Percentiles rank a stretch among this genome's conserved stretches.
Evolutionary conservation across 2,797 vertebrate genomes (phyloP).

Genomic region (Sebastes minor): DNA sequence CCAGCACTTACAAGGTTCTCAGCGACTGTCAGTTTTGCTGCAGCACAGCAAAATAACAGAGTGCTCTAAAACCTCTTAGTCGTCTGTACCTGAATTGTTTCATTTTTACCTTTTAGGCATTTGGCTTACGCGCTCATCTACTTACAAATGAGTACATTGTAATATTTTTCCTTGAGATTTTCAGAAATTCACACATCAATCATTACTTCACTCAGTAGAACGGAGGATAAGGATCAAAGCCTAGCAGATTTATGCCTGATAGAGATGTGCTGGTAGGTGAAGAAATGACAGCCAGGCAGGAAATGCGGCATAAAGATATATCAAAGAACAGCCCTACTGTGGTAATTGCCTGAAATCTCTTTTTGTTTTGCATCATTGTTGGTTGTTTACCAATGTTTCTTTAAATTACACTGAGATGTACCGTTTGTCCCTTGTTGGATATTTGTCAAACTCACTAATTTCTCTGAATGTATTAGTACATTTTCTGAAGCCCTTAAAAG

Average conservation of each 20-base stretch:
- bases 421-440: background rate
- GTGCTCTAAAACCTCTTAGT: conserved; percentile 24
- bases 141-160: background rate
- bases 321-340: background rate
- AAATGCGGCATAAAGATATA: background rate
- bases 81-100: conserved; percentile 12
- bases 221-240: background rate
- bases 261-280: background rate
- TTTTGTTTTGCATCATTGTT: background rate
- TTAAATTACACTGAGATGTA: background rate
- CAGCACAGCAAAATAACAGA: conserved; percentile 29
- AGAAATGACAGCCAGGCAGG: background rate
- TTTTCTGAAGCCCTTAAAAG: background rate
- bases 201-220: background rate
- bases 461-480: background rate
- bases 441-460: background rate
- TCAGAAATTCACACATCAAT: background rate
- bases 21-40: conserved; percentile 41
- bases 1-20: conserved; percentile 44
- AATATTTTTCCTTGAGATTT: background rate
- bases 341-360: background rate
- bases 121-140: background rate
- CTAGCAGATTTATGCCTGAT: background rate
- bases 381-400: background rate
- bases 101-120: conserved; percentile 5